Evolutionary conservation across 2,113 vertebrate species (phyloP).

Genomic region (Phocoena sinus): DNA sequence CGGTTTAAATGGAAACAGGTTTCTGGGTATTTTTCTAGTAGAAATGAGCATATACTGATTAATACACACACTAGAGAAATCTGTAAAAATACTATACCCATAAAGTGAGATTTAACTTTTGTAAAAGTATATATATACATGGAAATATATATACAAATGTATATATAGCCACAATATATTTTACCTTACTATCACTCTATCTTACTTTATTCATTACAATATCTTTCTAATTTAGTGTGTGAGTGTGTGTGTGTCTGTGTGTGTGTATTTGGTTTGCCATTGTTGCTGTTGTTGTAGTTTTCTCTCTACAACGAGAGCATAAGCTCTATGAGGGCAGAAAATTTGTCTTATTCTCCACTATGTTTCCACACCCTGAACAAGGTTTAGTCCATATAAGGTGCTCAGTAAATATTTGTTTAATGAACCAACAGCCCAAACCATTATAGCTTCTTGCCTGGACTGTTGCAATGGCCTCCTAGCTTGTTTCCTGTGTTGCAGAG

Average conservation of each 20-base stretch:
- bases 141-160: background rate
- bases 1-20: background rate
- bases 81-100: background rate
- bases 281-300: background rate
- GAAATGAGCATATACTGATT: background rate
- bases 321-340: background rate
- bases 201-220: background rate
- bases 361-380: background rate
- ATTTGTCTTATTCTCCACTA: background rate
- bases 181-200: background rate
- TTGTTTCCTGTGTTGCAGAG: background rate
- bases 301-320: background rate
- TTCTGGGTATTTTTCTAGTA: background rate
- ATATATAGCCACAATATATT: background rate
- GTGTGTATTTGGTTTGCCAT: background rate
- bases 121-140: background rate
- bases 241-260: background rate
- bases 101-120: background rate
- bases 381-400: background rate
- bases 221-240: background rate
- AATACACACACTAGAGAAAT: background rate
- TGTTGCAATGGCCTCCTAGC: background rate
- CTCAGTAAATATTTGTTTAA: background rate
- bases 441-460: background rate
- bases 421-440: background rate